Evolutionary conservation across 2,888 invertebrate genomes (phyloP).

Genomic region (Eulithis testata): DNA sequence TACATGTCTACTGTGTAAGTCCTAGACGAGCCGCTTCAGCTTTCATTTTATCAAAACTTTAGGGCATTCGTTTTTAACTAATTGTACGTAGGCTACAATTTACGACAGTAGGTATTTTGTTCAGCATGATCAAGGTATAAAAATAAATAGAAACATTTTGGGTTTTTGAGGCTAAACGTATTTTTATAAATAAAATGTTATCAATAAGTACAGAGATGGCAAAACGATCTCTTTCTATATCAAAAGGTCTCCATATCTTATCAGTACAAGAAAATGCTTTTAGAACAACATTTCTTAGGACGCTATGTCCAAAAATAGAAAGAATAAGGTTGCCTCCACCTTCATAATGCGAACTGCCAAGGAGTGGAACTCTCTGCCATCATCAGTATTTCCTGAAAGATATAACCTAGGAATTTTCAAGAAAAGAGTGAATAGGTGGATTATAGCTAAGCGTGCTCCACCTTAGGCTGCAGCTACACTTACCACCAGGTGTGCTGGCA

Average conservation of each 20-base stretch:
- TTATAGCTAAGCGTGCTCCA: too few species aligned
- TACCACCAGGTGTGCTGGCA: too few species aligned
- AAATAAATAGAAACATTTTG: too few species aligned
- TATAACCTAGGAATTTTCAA: too few species aligned
- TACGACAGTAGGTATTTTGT: too few species aligned
- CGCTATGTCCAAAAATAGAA: constrained; percentile 11
- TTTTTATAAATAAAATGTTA: neutral
- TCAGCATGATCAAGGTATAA: too few species aligned
- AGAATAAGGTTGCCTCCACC: constrained; percentile 11
- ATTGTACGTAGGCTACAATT: neutral
- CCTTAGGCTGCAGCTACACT: too few species aligned
- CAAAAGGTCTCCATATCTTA: neutral
- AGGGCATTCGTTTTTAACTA: neutral
- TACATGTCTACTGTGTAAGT: neutral
- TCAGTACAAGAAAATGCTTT: constrained; percentile 25
- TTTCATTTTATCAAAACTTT: neutral
- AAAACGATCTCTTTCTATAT: neutral
- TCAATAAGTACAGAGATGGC: neutral
- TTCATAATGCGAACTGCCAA: too few species aligned
- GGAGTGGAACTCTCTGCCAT: too few species aligned
- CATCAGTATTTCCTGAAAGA: too few species aligned
- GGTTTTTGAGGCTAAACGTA: too few species aligned
- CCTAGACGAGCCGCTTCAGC: neutral
- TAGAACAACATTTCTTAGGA: constrained; percentile 16
- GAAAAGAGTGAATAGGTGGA: too few species aligned